Evolutionary conservation across 2,113 vertebrate genomes (phyloP).

Genomic region (Alexandromys fortis): DNA sequence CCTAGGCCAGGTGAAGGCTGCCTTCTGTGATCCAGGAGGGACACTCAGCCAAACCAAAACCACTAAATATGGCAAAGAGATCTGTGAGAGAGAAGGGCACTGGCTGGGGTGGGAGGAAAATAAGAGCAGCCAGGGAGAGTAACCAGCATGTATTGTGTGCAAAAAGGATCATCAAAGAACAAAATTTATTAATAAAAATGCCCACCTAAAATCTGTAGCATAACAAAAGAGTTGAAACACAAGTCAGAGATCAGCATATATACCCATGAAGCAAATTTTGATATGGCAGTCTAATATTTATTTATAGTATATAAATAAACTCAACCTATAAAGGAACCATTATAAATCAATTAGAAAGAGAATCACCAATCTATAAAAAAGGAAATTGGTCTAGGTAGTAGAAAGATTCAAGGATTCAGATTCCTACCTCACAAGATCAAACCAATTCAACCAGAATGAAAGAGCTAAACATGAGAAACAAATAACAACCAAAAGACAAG

Average conservation of each 20-base stretch:
- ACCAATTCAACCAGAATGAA: not conserved
- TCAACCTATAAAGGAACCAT: not conserved
- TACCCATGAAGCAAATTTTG: not conserved
- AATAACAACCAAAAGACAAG: not conserved
- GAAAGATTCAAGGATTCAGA: not conserved
- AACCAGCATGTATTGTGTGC: not conserved
- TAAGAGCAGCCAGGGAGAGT: not conserved
- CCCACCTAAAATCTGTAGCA: not conserved
- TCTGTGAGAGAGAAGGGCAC: not conserved
- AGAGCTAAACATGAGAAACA: not conserved
- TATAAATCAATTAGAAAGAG: slow-evolving; percentile 14
- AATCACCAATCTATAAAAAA: not conserved
- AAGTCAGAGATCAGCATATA: not conserved
- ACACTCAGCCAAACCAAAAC: not conserved
- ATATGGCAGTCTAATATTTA: not conserved
- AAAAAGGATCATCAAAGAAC: not conserved
- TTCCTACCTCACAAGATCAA: not conserved
- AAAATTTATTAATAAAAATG: not conserved
- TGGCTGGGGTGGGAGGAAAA: not conserved
- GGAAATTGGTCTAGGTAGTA: not conserved
- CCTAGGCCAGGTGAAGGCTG: not conserved
- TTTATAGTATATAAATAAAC: not conserved
- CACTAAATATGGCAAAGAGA: not conserved
- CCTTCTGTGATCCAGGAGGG: not conserved
- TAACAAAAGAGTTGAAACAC: not conserved